These are phyloP conservation scores for Pyrocoelia pectoralis DNA, from an alignment of 2,888 invertebrate species.

Conservation along the genomic window DNA sequence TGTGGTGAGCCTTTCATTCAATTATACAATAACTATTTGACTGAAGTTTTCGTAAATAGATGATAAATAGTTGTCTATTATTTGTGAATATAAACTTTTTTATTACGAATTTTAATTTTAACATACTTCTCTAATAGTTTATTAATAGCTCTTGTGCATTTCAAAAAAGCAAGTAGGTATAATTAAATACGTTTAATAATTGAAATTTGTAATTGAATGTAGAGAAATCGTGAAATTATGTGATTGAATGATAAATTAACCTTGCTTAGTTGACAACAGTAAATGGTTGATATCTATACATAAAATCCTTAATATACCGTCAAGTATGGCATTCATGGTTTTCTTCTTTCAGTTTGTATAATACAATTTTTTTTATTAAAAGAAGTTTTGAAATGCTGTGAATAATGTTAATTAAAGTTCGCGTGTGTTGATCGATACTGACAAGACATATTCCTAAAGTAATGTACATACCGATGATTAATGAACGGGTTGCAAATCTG, in stretches of 20 bases:
- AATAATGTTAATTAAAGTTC: conserved; percentile 9
- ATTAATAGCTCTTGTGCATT: not conserved
- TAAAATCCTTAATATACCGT: not conserved
- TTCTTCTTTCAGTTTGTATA: not conserved
- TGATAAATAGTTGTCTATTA: conserved; percentile 52
- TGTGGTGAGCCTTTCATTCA: conserved; percentile 53
- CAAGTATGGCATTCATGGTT: not conserved
- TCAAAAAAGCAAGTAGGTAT: not conserved
- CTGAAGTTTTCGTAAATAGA: conserved; percentile 55
- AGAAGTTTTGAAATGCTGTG: not conserved
- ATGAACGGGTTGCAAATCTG: not conserved
- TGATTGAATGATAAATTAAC: conserved; percentile 10
- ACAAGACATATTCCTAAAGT: not conserved
- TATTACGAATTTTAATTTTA: conserved; percentile 20
- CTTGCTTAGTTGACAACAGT: conserved; percentile 5
- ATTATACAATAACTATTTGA: conserved; percentile 54
- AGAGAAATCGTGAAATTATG: not conserved
- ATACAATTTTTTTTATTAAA: not conserved
- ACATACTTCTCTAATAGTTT: conserved; percentile 1
- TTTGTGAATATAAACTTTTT: conserved; percentile 39
- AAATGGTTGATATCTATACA: conserved; percentile 10
- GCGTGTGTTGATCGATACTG: conserved; percentile 8
- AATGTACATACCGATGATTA: conserved; percentile 5
- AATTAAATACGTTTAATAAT: conserved; percentile 1
- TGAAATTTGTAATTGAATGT: not conserved